Conservation (phyloP, 2,113 vertebrate species). For the Macrotis lagotis region DNA sequence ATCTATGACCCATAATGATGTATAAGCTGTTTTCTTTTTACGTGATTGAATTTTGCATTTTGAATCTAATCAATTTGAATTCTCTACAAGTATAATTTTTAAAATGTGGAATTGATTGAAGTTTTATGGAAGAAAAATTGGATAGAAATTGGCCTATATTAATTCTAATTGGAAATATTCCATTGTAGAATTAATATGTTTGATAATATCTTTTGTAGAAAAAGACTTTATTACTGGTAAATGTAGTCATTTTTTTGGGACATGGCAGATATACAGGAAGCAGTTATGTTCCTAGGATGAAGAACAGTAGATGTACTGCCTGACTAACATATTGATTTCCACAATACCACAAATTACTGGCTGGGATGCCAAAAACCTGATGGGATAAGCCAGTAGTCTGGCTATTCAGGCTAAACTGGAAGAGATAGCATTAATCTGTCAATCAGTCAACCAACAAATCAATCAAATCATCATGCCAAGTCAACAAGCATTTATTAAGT, state of each 20-base stretch:
- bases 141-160: background rate
- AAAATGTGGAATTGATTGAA: background rate
- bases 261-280: background rate
- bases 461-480: background rate
- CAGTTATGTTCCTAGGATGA: background rate
- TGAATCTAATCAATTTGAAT: background rate
- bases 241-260: background rate
- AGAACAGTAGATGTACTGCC: background rate
- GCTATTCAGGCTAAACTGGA: background rate
- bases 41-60: background rate
- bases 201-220: background rate
- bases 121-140: conserved; percentile 33
- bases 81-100: background rate
- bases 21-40: background rate
- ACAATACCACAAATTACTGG: background rate
- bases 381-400: background rate
- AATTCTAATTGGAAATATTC: conserved; percentile 28
- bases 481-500: background rate
- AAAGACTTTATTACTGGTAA: background rate
- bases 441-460: background rate
- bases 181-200: conserved; percentile 27
- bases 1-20: background rate
- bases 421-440: background rate
- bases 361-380: background rate
- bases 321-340: background rate